Conservation (phyloP, 1,140 invertebrate species). For the Ceratoteleas bidentatus region DNA sequence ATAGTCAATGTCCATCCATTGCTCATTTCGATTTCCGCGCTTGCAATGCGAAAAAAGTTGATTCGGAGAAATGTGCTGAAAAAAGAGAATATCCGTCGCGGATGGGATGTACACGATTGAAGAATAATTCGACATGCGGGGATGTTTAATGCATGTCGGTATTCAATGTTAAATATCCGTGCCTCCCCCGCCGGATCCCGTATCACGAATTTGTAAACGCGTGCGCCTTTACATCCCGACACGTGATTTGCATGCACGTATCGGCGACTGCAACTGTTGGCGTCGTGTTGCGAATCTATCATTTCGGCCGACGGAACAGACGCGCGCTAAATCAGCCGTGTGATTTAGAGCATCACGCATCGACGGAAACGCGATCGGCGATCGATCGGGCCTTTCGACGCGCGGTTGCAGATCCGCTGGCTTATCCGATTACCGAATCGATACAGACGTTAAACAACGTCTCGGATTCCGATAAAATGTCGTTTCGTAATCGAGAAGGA, state of each 20-base stretch:
- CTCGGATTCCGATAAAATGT: slow-evolving; percentile 32
- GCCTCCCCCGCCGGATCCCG: slow-evolving; percentile 57
- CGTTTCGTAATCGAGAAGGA: slow-evolving; percentile 7
- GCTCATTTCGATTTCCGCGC: too few species aligned
- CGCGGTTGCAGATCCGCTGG: neutral
- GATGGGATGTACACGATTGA: slow-evolving; percentile 70
- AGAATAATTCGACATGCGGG: slow-evolving; percentile 76
- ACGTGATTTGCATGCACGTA: slow-evolving; percentile 52
- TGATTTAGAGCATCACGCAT: slow-evolving; percentile 73
- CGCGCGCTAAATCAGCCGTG: slow-evolving; percentile 69
- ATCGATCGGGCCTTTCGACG: slow-evolving; percentile 66
- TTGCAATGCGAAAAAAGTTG: neutral
- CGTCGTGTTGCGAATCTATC: slow-evolving; percentile 43
- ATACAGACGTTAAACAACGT: slow-evolving; percentile 36
- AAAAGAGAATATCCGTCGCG: too few species aligned
- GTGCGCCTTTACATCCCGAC: slow-evolving; percentile 36
- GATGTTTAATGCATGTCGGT: slow-evolving; percentile 79
- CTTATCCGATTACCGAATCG: slow-evolving; percentile 26
- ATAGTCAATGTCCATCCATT: too few species aligned
- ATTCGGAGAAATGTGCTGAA: too few species aligned
- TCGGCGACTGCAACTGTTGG: slow-evolving; percentile 28
- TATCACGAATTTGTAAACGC: slow-evolving; percentile 68
- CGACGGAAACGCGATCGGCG: slow-evolving; percentile 70
- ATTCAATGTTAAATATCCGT: slow-evolving; percentile 77
- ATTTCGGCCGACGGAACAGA: slow-evolving; percentile 37